Evolutionary conservation across 2,888 invertebrate species (phyloP).

Genomic region (Coleophora flavipennella): DNA sequence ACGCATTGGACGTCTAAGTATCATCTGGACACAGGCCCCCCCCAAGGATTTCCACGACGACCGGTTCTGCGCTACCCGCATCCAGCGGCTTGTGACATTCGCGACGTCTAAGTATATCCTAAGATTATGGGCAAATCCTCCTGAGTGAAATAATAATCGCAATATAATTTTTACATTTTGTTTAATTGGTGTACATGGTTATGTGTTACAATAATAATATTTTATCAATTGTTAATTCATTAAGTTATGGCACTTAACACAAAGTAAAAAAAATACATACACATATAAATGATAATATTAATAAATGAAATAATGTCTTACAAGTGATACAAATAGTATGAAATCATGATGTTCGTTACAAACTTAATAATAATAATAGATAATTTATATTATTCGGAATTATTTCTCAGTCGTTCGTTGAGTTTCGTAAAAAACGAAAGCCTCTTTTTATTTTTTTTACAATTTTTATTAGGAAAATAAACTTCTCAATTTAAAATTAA

Average conservation of each 20-base stretch:
- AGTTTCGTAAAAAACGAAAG: constrained; percentile 53
- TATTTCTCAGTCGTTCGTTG: constrained; percentile 72
- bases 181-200: constrained; percentile 73
- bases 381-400: constrained; percentile 48
- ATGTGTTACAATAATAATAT: constrained; percentile 68
- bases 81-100: no score
- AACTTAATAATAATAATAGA: constrained; percentile 39
- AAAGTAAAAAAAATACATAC: constrained; percentile 62
- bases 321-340: constrained; percentile 28
- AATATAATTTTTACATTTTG: constrained; percentile 48
- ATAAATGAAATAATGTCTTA: constrained; percentile 51
- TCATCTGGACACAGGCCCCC: no score
- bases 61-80: no score
- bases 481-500: constrained; percentile 52
- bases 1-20: no score
- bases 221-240: constrained; percentile 70
- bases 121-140: no score
- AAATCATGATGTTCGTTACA: constrained; percentile 32
- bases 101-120: no score
- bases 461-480: constrained; percentile 59
- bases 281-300: constrained; percentile 22
- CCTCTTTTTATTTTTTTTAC: constrained; percentile 45
- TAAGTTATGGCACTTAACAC: constrained; percentile 72
- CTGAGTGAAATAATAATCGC: constrained; percentile 37
- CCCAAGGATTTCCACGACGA: no score